Evolutionary conservation across 37 sponge, comb jelly and placozoan genomes (phyloP), one percentile per base, ranked within the genome.

Genomic region (Chondrosia reniformis): DNA sequence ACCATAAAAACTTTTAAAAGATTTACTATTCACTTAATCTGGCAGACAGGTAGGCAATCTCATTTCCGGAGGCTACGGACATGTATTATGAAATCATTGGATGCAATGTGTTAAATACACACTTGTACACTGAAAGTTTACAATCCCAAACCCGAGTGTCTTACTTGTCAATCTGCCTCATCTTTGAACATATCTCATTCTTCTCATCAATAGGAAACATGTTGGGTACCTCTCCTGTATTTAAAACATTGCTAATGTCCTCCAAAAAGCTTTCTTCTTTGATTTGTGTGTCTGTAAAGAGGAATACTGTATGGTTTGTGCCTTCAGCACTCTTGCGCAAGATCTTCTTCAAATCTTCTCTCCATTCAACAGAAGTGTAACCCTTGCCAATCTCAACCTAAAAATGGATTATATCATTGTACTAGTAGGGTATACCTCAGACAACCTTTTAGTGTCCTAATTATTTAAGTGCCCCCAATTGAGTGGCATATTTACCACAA

Each of bases 301-400:
- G 85, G 86, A 97, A 97, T 7, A 94, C 92, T 42, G 92, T 84
- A 36, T 74, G 88, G 15, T 67, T 82, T 46, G 61, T 63, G 13
- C 93, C 95, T 82, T 94, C 95, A 15, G 93, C 98, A 32, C 85
- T 80, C 76, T 89, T 86, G 13, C 93, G 66, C 30, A 97, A 72
- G 28, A 97, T 87, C 91, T 80, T 92, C 87, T 94, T 97, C 67
- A 97, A 46, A 57, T 97, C 98, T 45, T 97, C 98, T 65, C 95
- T 79, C 98, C 98, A 97, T 67, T 97, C 98, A 19, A 92, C 82
- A 4, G 89, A 77, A 28, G 98, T 95, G 79, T 97, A 97, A 21
- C 95, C 91, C 58, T 97, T 97, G n/a, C 91, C 85, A 27, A 97
- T 94, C 78, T 97, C 98, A 32, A 97, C 95, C 94, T 93, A 59